These are phyloP conservation scores for Helostoma temminkii DNA, from an alignment of 2,797 vertebrate genomes.

Conservation along the genomic window DNA sequence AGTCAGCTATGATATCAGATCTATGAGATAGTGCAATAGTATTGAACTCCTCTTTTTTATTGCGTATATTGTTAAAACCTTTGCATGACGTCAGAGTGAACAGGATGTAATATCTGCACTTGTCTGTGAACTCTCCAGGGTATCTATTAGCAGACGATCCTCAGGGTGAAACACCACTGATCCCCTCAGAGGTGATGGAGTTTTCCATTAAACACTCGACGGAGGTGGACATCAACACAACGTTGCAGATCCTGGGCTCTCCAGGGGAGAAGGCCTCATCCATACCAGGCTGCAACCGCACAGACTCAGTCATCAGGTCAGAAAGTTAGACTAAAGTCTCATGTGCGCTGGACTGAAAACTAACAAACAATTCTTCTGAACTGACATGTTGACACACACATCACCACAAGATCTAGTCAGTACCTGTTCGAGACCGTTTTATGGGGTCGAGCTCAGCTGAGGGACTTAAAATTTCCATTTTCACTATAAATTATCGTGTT, in stretches of 20 bases:
- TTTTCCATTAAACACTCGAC: conserved; percentile 98
- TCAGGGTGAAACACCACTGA: conserved; percentile 98
- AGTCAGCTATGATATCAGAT: too few species aligned
- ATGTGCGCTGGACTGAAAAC: too few species aligned
- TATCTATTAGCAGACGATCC: conserved; percentile 97
- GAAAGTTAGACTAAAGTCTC: background rate
- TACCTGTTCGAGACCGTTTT: too few species aligned
- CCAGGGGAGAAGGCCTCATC: conserved; percentile 98
- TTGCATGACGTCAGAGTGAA: too few species aligned
- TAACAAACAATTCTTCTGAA: too few species aligned
- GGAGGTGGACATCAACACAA: conserved; percentile 99
- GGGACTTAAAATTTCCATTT: too few species aligned
- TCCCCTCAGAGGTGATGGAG: conserved; percentile 99
- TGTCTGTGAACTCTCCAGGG: conserved; percentile 60
- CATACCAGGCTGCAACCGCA: conserved; percentile 98
- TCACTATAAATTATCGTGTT: background rate
- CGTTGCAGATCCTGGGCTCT: conserved; percentile 97
- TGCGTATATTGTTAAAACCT: too few species aligned
- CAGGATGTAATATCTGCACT: background rate
- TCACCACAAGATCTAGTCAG: too few species aligned
- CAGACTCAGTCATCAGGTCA: conserved; percentile 98
- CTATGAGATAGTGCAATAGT: too few species aligned
- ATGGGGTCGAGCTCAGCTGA: too few species aligned
- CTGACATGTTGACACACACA: too few species aligned
- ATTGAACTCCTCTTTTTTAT: too few species aligned